Conservation (phyloP, 2,113 vertebrate genomes). For the Thunnus thynnus region DNA sequence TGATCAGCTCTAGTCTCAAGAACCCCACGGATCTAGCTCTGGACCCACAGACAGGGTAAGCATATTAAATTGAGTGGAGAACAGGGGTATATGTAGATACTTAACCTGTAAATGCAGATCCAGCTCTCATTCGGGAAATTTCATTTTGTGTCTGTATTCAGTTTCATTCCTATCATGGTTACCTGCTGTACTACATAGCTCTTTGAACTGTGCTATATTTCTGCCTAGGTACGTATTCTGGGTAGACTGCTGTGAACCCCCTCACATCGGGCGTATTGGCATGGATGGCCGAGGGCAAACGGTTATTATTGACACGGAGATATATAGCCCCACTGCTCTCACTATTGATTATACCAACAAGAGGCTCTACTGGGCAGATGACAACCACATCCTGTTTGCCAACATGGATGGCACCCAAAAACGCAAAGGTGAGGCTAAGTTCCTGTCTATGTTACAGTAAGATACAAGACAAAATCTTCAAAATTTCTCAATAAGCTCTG, state of each 20-base stretch:
- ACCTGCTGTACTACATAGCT: not conserved
- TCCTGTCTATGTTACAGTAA: not conserved
- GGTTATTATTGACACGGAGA: constrained; percentile 92
- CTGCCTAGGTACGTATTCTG: constrained; percentile 93
- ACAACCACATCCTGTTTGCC: constrained; percentile 96
- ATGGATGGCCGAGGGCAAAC: constrained; percentile 95
- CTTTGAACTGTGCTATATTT: constrained; percentile 32
- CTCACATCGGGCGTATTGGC: constrained; percentile 93
- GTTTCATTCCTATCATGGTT: constrained; percentile 11
- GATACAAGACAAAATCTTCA: not conserved
- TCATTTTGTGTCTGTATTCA: not conserved
- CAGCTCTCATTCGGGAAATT: not conserved
- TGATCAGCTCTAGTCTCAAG: constrained; percentile 92
- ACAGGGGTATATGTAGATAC: not conserved
- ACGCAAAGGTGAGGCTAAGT: constrained; percentile 88
- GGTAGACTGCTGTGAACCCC: constrained; percentile 97
- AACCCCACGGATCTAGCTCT: constrained; percentile 92
- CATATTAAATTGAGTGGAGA: not conserved
- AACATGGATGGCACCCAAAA: constrained; percentile 95
- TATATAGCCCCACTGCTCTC: constrained; percentile 93
- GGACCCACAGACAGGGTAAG: constrained; percentile 94
- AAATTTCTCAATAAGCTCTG: too few relatives aligned
- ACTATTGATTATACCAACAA: constrained; percentile 98
- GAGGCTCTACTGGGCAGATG: constrained; percentile 97
- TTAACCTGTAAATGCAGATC: not conserved